Conservation (phyloP, 2,888 invertebrate species). For the Chouioia cunea region DNA sequence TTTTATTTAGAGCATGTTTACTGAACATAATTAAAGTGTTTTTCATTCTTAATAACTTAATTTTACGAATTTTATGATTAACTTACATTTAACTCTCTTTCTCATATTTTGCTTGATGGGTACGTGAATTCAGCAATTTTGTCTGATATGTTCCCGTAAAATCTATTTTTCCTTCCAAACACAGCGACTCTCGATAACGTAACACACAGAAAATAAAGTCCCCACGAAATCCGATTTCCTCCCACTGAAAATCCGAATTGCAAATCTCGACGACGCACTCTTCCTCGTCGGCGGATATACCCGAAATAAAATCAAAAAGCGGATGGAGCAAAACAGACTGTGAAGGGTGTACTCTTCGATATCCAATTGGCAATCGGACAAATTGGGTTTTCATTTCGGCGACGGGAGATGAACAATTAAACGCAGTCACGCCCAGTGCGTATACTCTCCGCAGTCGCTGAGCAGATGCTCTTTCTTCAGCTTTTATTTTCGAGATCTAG, state of each 20-base stretch:
- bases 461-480: slow-evolving; percentile 28
- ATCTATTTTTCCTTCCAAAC: slow-evolving; percentile 5
- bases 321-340: no score
- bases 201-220: slow-evolving; percentile 21
- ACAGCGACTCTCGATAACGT: background rate
- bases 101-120: background rate
- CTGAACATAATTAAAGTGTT: no score
- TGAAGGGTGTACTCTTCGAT: slow-evolving; percentile 33
- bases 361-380: slow-evolving; percentile 63
- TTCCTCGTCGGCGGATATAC: background rate
- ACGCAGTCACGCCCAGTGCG: slow-evolving; percentile 62
- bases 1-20: no score
- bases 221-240: slow-evolving; percentile 26
- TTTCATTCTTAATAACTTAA: no score
- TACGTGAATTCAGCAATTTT: background rate
- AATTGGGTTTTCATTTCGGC: slow-evolving; percentile 58
- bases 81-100: no score
- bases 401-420: slow-evolving; percentile 66
- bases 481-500: background rate
- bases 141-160: slow-evolving; percentile 17
- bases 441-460: slow-evolving; percentile 40
- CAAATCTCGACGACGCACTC: slow-evolving; percentile 29
- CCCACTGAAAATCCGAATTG: slow-evolving; percentile 49
- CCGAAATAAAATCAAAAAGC: slow-evolving; percentile 30
- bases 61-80: no score